Evolutionary conservation across 2,797 vertebrate species (phyloP), one percentile per base, ranked within the genome.

Genomic region (Pristis pectinata): DNA sequence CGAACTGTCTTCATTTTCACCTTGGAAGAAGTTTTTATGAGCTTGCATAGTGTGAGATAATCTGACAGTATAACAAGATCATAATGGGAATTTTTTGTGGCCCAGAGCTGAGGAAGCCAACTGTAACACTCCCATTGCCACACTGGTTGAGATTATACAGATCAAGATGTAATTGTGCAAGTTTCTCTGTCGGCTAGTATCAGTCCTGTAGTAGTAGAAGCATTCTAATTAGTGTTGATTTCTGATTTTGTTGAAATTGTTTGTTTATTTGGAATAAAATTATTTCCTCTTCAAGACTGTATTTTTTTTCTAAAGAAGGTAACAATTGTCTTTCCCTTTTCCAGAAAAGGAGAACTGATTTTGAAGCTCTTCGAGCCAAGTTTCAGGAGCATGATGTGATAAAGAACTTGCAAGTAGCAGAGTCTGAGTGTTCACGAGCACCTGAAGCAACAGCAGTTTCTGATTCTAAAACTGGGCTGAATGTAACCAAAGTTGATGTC

Each of bases 281-380:
- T 2, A 1, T 49, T 49, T 49, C 19, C 13, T 37, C 87, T 91
- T 41, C 15, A n/a, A 91, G 61, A 41, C 0, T 85, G 15, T 34
- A n/a, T 87, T 87, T 95, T 95, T 95, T 44, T 95, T 94, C 95
- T 87, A 94, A 70, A 95, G 59, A 94, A 95, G 94, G 94, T 6
- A 0, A 0, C 30, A 53, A 13, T 59, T 95, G 56, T 94, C 53
- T 94, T 22, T 94, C 41, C 72, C 94, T 64, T 27, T 37, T 96
- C 95, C 93, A 99, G 98, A 98, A 98, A 96, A 96, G 95, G 56
- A 93, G 95, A 83, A 97, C 95, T 95, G 97, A 97, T 95, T 98
- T 99, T 97, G 97, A 97, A 97, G 97, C 98, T 94, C 96, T 99
- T 91, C 96, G 96, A 96, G 98, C 98, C 94, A 99, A 97, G 96